Evolutionary conservation across 2,888 invertebrate species (phyloP), one percentile per base, ranked within the genome.

Genomic region (Leucania comma): DNA sequence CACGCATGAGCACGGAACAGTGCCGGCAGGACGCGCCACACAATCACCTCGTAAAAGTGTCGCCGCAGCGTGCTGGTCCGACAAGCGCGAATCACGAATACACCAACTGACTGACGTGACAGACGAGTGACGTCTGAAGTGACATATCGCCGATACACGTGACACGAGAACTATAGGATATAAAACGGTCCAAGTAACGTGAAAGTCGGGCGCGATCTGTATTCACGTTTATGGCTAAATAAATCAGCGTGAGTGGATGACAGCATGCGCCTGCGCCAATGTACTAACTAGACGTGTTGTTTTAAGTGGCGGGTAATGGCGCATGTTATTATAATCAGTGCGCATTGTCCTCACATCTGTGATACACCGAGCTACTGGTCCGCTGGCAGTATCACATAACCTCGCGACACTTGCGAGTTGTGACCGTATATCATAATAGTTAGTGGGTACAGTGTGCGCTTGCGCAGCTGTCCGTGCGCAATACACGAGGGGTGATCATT

Each of bases 281-380:
- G n/a, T 17, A 17, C 20, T 50, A 60, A 57, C 56, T 38, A 51
- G 26, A 20, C 42, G 12, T 50, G 22, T 14, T 56, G 53, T 26
- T 17, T 17, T 10, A 46, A 56, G 50, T 26, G 51, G n/a, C 32
- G 26, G 46, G 17, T 20, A 46, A 22, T n/a, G 42, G 42, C 22
- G 14, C 26, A 48, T 10, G 38, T 46, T 26, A 38, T n/a, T 17
- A 42, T 57, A 64, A 56, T 48, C 48, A 63, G 20, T 20, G 24
- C 17, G 60, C 54, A 61, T 81, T 76, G 77, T 77, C n/a, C 35
- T 14, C 38, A 46, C 81, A 77, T 81, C 68, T 78, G 77, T 61
- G 56, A 32, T 10, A 24, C 22, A 14, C 35, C 12, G 26, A 14
- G 17, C 42, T 42, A 10, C 50, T n/a, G 24, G 8, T 26, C 24